Percentiles rank a stretch among this genome's conserved stretches.
Evolutionary conservation across 2,888 invertebrate genomes (phyloP).

Genomic region (Eupithecia dodoneata): DNA sequence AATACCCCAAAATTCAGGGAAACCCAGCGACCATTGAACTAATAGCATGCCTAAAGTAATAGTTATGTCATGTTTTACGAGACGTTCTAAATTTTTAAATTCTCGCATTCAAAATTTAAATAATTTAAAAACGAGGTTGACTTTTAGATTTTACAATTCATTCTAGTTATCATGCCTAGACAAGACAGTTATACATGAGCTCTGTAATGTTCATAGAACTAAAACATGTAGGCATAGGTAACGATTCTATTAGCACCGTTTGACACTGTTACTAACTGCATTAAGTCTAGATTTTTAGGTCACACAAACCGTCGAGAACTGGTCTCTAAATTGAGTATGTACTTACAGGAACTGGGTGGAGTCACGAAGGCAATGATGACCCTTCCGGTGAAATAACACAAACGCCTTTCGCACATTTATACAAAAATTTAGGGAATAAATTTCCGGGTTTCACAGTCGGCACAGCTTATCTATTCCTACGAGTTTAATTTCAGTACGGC

Average conservation of each 20-base stretch:
- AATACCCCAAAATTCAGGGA: constrained; percentile 65
- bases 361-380: constrained; percentile 25
- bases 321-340: constrained; percentile 47
- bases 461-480: constrained; percentile 35
- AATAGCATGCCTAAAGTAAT: constrained; percentile 41
- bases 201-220: constrained; percentile 7
- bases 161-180: neutral
- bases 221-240: constrained; percentile 15
- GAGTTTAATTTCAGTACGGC: constrained; percentile 37
- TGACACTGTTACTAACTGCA: constrained; percentile 66
- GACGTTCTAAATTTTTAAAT: neutral
- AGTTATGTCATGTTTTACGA: constrained; percentile 30
- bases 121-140: neutral
- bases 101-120: neutral
- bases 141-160: neutral
- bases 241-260: constrained; percentile 36
- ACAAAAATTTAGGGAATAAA: constrained; percentile 43
- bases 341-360: constrained; percentile 49
- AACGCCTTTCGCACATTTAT: constrained; percentile 52
- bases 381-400: constrained; percentile 43
- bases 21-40: constrained; percentile 49
- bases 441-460: constrained; percentile 45
- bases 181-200: neutral
- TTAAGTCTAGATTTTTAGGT: constrained; percentile 72
- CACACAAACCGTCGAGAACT: constrained; percentile 60